Percentiles rank a stretch among this genome's conserved stretches.
Conservation (phyloP, 53 echinoderm and acorn worm genomes). For the Mesocentrotus franciscanus region DNA sequence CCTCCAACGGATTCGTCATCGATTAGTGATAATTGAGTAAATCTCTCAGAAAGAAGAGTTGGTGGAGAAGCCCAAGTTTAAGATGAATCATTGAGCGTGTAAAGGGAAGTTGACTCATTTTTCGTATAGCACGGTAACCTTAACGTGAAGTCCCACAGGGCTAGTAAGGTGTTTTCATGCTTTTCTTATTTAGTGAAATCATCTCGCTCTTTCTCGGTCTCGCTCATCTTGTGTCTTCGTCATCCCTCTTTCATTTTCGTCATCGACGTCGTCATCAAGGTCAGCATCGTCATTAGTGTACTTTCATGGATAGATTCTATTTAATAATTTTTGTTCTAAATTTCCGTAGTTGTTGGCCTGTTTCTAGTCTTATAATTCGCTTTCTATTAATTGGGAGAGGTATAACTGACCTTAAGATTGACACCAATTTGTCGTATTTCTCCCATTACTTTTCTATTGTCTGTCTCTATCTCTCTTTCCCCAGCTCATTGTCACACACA, state of each 20-base stretch:
- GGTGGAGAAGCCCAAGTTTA: not conserved
- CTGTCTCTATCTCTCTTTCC: too few relatives aligned
- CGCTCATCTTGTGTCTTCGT: not conserved
- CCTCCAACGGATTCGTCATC: conserved; percentile 23
- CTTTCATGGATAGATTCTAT: not conserved
- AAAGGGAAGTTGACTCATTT: conserved; percentile 28
- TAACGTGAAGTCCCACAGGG: conserved; percentile 13
- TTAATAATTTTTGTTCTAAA: not conserved
- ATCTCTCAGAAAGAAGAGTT: not conserved
- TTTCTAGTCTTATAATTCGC: too few relatives aligned
- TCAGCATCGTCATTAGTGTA: not conserved
- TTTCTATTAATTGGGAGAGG: too few relatives aligned
- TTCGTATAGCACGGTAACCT: not conserved
- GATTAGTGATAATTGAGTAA: conserved; percentile 43
- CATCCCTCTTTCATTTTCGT: not conserved
- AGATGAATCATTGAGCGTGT: conserved; percentile 6
- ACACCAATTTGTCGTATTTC: too few relatives aligned
- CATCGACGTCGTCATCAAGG: not conserved
- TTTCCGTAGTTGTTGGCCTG: too few relatives aligned
- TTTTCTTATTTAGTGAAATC: not conserved
- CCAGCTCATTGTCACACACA: too few relatives aligned
- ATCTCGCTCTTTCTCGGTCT: not conserved
- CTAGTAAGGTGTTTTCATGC: conserved; percentile 1
- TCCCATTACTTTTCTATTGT: not conserved
- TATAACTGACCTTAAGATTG: too few relatives aligned